These are phyloP conservation scores for Amiota communis DNA, from an alignment of 2,888 invertebrate genomes.

Conservation along the genomic window DNA sequence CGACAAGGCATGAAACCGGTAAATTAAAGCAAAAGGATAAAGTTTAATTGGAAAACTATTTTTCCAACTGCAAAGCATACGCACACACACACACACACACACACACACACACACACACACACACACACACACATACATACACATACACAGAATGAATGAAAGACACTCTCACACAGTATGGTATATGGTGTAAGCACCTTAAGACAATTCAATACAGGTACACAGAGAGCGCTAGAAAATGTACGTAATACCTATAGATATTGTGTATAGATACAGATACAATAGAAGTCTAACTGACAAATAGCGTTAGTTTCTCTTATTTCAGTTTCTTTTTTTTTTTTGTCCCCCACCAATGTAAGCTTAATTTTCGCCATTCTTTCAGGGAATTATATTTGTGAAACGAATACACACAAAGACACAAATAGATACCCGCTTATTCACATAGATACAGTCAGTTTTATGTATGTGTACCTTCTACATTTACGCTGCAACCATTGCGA, in stretches of 20 bases:
- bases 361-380: slow-evolving; percentile 64
- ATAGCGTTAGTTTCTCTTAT: slow-evolving; percentile 24
- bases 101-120: slow-evolving; percentile 21
- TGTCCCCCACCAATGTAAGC: slow-evolving; percentile 3
- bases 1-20: slow-evolving; percentile 73
- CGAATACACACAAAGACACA: slow-evolving; percentile 36
- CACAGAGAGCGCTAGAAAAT: not conserved
- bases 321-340: slow-evolving; percentile 49
- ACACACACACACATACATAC: slow-evolving; percentile 16
- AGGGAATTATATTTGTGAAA: slow-evolving; percentile 59
- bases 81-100: slow-evolving; percentile 13
- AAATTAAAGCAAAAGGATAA: slow-evolving; percentile 73
- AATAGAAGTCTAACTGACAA: not conserved
- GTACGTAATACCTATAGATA: no score
- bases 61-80: slow-evolving; percentile 42
- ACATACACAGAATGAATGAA: slow-evolving; percentile 5
- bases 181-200: not conserved
- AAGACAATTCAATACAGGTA: slow-evolving; percentile 25
- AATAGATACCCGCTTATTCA: slow-evolving; percentile 29
- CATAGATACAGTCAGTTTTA: slow-evolving; percentile 43
- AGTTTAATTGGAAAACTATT: slow-evolving; percentile 74
- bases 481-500: slow-evolving; percentile 45
- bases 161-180: slow-evolving; percentile 21
- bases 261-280: not conserved
- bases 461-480: not conserved